Evolutionary conservation across 1,140 invertebrate genomes (phyloP).

Genomic region (Drosophila nebulosa): DNA sequence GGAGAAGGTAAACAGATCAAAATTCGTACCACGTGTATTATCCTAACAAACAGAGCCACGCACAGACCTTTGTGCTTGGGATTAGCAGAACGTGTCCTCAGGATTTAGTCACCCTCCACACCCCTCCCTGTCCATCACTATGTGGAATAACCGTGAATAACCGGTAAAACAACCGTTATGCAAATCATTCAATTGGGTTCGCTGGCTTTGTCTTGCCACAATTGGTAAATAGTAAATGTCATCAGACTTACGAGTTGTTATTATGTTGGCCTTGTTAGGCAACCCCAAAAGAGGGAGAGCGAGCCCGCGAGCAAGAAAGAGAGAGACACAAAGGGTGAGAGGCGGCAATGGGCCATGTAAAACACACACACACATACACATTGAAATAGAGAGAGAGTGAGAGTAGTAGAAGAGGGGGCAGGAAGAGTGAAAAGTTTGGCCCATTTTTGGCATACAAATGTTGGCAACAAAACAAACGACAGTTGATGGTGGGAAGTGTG

Average conservation of each 20-base stretch:
- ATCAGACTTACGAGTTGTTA: conserved; percentile 2
- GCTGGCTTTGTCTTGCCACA: background rate
- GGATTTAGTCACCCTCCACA: no score
- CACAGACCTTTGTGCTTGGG: no score
- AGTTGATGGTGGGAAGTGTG: background rate
- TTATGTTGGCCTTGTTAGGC: conserved; percentile 9
- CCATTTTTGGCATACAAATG: conserved; percentile 4
- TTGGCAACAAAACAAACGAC: conserved; percentile 6
- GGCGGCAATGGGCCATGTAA: background rate
- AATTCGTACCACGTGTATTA: no score
- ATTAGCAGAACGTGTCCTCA: no score
- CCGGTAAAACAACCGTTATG: background rate
- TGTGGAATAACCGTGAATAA: background rate
- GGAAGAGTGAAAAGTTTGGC: background rate
- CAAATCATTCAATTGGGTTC: background rate
- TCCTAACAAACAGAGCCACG: no score
- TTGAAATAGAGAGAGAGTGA: background rate
- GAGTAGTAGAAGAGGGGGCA: background rate
- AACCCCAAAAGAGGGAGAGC: background rate
- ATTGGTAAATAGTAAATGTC: conserved; percentile 12
- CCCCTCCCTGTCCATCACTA: background rate
- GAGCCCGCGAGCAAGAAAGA: background rate
- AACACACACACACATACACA: background rate
- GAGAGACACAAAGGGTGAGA: background rate
- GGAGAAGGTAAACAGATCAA: no score